Conservation (phyloP, 2,888 invertebrate genomes). For the Mellilla xanthometata region DNA sequence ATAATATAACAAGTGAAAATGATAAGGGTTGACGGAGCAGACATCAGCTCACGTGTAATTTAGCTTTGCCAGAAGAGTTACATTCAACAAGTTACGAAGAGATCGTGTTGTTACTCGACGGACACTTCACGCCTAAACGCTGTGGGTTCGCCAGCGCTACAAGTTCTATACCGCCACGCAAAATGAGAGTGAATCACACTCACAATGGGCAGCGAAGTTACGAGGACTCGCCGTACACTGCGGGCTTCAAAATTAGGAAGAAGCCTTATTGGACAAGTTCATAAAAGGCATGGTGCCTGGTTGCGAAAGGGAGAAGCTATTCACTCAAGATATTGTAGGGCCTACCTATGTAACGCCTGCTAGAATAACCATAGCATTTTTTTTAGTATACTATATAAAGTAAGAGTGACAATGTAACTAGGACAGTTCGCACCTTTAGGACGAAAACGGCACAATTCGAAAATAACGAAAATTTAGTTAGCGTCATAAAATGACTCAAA, state of each 20-base stretch:
- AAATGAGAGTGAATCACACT: slow-evolving; percentile 23
- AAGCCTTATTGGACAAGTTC: slow-evolving; percentile 23
- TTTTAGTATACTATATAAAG: too few species aligned
- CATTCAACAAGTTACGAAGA: background rate
- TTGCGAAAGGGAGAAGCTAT: too few species aligned
- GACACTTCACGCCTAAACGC: too few species aligned
- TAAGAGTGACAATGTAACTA: too few species aligned
- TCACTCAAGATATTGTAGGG: too few species aligned
- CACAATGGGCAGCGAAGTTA: slow-evolving; percentile 31
- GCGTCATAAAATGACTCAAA: slow-evolving; percentile 1
- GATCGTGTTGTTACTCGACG: background rate
- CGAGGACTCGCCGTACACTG: slow-evolving; percentile 30
- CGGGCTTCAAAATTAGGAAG: slow-evolving; percentile 16
- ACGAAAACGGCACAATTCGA: background rate
- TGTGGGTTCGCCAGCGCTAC: background rate
- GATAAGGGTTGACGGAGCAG: background rate
- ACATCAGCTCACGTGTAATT: background rate
- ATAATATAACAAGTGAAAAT: background rate
- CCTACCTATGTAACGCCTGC: too few species aligned
- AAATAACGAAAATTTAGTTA: background rate
- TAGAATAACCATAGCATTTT: too few species aligned
- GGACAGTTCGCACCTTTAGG: too few species aligned
- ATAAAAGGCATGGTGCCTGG: too few species aligned
- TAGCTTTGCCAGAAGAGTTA: background rate
- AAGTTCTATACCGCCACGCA: background rate